A percentile compares a stretch with the other conserved stretches of the same genome.
These are phyloP conservation scores for Margarornis squamiger DNA, from an alignment of 2,797 vertebrate genomes.

Conservation along the genomic window DNA sequence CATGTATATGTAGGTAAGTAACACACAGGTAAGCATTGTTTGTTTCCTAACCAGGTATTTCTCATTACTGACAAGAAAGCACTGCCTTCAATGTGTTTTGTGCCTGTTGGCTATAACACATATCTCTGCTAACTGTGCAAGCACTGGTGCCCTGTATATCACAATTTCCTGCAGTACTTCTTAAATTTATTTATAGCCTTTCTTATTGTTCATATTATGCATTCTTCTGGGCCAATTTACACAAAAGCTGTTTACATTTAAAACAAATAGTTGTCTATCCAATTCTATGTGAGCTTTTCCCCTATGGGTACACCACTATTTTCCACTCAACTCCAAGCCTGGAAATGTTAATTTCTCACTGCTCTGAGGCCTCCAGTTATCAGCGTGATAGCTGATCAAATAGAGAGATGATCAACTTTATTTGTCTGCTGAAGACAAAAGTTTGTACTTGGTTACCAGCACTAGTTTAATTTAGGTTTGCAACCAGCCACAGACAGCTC, in stretches of 20 bases:
- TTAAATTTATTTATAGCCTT: neutral
- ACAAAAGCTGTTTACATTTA: neutral
- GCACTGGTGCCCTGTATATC: neutral
- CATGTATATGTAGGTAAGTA: neutral
- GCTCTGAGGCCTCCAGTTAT: neutral
- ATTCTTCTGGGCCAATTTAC: neutral
- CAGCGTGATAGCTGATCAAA: neutral
- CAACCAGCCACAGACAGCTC: neutral
- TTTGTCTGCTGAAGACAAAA: neutral
- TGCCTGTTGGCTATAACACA: neutral
- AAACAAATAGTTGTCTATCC: neutral
- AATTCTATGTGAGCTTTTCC: accelerated
- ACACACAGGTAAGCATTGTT: neutral
- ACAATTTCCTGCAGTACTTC: neutral
- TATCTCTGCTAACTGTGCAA: neutral
- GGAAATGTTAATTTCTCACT: neutral
- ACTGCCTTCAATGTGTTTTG: neutral
- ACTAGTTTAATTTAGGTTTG: neutral
- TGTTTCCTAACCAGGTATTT: neutral
- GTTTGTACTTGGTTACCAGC: neutral
- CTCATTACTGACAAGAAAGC: neutral
- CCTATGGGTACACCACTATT: neutral
- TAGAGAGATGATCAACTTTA: neutral
- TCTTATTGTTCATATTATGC: neutral
- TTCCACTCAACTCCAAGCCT: neutral